Base-by-base conservation (phyloP, 2,888 invertebrate species). In the Arge pagana region DNA sequence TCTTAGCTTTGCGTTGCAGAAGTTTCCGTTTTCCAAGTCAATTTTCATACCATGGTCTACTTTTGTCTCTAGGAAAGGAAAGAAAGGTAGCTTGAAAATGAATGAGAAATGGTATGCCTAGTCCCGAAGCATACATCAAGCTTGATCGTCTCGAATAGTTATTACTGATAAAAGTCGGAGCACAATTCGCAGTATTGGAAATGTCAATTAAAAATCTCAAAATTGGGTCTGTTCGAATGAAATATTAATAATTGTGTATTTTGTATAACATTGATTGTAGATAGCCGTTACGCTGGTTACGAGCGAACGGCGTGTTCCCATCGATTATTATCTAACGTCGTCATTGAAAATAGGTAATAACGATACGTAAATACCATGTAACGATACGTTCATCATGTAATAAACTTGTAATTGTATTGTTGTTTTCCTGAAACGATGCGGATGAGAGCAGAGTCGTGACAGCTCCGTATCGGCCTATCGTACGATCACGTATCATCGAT, bases 231-330 rank as follows among this genome's bases (percentile, higher is more conserved):
- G 58, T 55, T 57, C 28, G 40, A 54, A 49, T 10, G n/a, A 16
- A 45, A 28, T 11, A 1, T 15, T 40, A 61, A 52, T 61, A 57
- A 63, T 62, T 64, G 52, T 63, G 64, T 68, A 68, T 67, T 68
- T 67, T 68, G 60, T 68, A 66, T 64, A 62, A 66, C 60, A 57
- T 67, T 64, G 63, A 59, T 56, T 52, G 58, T 64, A 64, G 60
- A 52, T 63, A 65, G 60, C 58, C 57, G 59, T 54, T 64, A 59
- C 56, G 58, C 61, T 64, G 61, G 63, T 60, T 62, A 60, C 56
- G 56, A 64, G 62, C 61, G 63, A 65, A 68, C 42, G 35, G 66
- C 65, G 66, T 67, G 68, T 68, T 68, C 67, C 65, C 64, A 68
- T 67, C 57, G n/a, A 62, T 64, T 63, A 62, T 59, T 62, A 58